Conservation (phyloP, 1,140 invertebrate genomes). For the Ips typographus region DNA sequence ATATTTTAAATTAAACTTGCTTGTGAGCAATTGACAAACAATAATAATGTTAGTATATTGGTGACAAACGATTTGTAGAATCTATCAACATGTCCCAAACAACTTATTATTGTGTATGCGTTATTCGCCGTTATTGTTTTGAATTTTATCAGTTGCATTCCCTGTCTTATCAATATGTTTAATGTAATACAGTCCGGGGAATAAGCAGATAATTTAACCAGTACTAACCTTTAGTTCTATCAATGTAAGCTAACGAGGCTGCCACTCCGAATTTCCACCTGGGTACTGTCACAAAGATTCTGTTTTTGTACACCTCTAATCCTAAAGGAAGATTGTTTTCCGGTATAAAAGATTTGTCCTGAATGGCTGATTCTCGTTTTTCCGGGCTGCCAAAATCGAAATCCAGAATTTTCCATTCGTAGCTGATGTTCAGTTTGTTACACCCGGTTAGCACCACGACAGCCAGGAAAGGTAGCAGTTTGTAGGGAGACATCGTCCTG, state of each 20-base stretch:
- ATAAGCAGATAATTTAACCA: background rate
- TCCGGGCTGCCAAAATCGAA: constrained; percentile 62
- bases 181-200: too few relatives aligned
- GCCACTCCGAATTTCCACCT: constrained; percentile 73
- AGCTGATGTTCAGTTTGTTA: constrained; percentile 54
- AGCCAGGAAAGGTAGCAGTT: background rate
- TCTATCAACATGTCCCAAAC: too few relatives aligned
- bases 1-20: too few relatives aligned
- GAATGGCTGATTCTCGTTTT: constrained; percentile 58
- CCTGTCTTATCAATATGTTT: too few relatives aligned
- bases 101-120: too few relatives aligned
- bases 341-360: constrained; percentile 59
- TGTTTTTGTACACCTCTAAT: constrained; percentile 64
- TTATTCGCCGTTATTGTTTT: too few relatives aligned
- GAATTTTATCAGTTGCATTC: too few relatives aligned
- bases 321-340: constrained; percentile 72
- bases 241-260: constrained; percentile 71
- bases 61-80: too few relatives aligned
- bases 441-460: background rate
- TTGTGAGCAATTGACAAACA: too few relatives aligned
- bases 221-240: constrained; percentile 62
- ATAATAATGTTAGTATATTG: too few relatives aligned
- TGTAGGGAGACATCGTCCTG: too few relatives aligned
- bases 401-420: constrained; percentile 72
- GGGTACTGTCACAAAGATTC: constrained; percentile 71